These are phyloP conservation scores for Macrosiphum euphorbiae DNA, from an alignment of 2,888 invertebrate species.

Conservation along the genomic window DNA sequence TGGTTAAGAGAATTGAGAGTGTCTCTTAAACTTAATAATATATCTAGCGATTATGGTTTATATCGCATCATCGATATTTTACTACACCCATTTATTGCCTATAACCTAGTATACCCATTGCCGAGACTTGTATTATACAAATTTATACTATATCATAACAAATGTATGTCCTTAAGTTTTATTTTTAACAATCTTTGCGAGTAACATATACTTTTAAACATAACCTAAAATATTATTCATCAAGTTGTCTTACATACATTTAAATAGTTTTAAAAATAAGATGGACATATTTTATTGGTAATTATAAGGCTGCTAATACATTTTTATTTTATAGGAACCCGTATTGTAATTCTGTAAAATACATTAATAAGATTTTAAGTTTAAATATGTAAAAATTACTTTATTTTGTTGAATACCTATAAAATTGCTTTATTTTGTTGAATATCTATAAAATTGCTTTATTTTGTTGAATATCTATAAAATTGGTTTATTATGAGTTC, in stretches of 20 bases:
- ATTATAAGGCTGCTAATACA: no score
- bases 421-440: background rate
- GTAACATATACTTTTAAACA: background rate
- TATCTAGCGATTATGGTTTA: background rate
- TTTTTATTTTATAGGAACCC: background rate
- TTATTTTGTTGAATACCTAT: background rate
- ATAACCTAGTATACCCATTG: no score
- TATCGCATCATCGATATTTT: conserved; percentile 18
- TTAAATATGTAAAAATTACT: background rate
- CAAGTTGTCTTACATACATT: background rate
- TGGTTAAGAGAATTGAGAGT: conserved; percentile 58
- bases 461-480: background rate
- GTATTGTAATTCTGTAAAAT: background rate
- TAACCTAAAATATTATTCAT: background rate
- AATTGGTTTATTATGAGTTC: background rate
- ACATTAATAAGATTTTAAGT: background rate
- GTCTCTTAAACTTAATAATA: conserved; percentile 38
- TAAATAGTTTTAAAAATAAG: background rate
- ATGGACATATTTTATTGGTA: background rate
- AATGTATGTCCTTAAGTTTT: background rate
- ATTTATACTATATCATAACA: background rate
- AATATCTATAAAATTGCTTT: background rate
- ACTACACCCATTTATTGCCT: background rate
- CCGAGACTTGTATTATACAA: no score
- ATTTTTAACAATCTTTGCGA: background rate